phyloP scores from a whole-genome alignment of 2,113 vertebrate species.

The Chlorodrepanis virens region DNA sequence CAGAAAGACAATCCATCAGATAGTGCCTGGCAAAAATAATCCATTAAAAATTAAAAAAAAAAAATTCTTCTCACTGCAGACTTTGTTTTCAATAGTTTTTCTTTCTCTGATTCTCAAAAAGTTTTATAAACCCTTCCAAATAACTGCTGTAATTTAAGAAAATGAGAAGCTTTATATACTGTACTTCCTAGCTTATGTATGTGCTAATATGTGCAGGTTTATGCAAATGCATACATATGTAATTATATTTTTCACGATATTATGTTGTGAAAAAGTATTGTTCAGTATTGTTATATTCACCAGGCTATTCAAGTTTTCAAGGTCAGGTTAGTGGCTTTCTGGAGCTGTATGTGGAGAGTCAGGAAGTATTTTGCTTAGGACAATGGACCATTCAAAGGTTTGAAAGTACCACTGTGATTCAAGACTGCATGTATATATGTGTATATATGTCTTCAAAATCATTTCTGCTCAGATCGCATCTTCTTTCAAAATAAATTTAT shows the following conservation, averaged over 20 bases:
- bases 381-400: neutral
- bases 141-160: neutral
- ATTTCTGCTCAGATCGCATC: neutral
- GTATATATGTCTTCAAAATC: neutral
- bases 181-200: neutral
- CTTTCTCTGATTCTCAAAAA: neutral
- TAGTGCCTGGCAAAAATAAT: neutral
- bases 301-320: neutral
- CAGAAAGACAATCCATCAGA: neutral
- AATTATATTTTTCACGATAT: neutral
- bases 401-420: neutral
- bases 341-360: neutral
- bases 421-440: neutral
- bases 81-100: rapidly evolving
- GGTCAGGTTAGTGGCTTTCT: neutral
- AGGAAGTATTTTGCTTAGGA: neutral
- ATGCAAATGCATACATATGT: neutral
- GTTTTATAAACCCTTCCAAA: neutral
- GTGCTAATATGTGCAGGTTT: neutral
- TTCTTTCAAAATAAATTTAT: neutral
- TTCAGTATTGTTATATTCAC: neutral
- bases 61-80: neutral
- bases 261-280: neutral
- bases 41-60: neutral
- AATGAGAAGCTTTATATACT: neutral